Percentiles rank a stretch among this genome's conserved stretches.
These are phyloP conservation scores for Nudaria mundana DNA, from an alignment of 2,888 invertebrate species.

Conservation along the genomic window DNA sequence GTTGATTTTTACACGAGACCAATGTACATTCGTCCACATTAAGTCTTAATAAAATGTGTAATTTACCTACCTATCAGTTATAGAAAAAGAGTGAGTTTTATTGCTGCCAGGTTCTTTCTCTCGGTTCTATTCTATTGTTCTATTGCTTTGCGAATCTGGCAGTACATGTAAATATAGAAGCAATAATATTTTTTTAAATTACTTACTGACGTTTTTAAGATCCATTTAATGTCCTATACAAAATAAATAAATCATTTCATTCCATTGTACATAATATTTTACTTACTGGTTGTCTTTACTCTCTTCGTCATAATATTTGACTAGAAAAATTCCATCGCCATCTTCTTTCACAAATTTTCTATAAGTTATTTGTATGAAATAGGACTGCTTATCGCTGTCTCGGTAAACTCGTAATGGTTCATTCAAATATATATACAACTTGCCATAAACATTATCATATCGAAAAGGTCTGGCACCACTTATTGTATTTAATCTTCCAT, in stretches of 20 bases:
- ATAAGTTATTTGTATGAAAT: conserved; percentile 55
- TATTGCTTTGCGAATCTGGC: too few relatives aligned
- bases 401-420: conserved; percentile 55
- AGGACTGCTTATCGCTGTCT: conserved; percentile 41
- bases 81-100: too few relatives aligned
- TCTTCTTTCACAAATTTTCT: conserved; percentile 48
- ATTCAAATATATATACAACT: conserved; percentile 56
- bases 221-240: background rate
- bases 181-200: too few relatives aligned
- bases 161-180: too few relatives aligned
- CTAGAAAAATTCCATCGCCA: conserved; percentile 54
- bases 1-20: too few relatives aligned
- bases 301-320: conserved; percentile 52
- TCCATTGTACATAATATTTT: conserved; percentile 4
- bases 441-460: conserved; percentile 46
- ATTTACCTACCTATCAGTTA: too few relatives aligned
- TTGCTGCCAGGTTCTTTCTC: too few relatives aligned
- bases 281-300: conserved; percentile 52
- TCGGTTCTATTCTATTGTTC: too few relatives aligned
- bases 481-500: conserved; percentile 51
- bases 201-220: too few relatives aligned
- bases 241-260: background rate
- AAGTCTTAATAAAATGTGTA: too few relatives aligned
- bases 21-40: too few relatives aligned
- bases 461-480: conserved; percentile 56